phyloP scores from a whole-genome alignment of 2,113 vertebrate species.

The Otis tarda region DNA sequence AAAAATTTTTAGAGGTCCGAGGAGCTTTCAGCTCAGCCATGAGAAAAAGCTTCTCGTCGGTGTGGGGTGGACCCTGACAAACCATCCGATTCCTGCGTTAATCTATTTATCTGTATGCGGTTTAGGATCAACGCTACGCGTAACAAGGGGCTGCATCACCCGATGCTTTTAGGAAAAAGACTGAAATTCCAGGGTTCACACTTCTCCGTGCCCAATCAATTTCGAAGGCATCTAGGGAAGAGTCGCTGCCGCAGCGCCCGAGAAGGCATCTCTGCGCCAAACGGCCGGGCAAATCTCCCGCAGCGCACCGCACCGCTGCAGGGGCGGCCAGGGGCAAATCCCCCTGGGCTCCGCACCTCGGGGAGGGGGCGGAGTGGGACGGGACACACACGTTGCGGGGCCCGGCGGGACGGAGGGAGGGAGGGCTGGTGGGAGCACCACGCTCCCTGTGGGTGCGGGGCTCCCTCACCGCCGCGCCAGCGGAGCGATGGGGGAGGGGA shows the following conservation, averaged over 20 bases:
- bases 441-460: neutral
- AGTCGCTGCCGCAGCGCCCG: neutral
- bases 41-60: neutral
- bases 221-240: neutral
- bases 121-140: neutral
- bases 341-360: neutral
- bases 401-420: neutral
- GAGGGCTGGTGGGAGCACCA: neutral
- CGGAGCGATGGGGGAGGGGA: neutral
- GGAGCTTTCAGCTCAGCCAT: neutral
- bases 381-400: no score
- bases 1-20: neutral
- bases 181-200: neutral
- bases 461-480: neutral
- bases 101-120: neutral
- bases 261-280: no score
- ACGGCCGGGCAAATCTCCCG: no score
- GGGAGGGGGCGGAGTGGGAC: neutral
- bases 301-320: no score
- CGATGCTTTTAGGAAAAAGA: neutral
- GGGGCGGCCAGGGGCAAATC: no score
- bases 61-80: neutral
- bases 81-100: neutral
- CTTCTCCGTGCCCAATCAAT: neutral
- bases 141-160: neutral